Evolutionary conservation across 1,140 invertebrate species (phyloP).

Genomic region (Tetramorium alpestre): DNA sequence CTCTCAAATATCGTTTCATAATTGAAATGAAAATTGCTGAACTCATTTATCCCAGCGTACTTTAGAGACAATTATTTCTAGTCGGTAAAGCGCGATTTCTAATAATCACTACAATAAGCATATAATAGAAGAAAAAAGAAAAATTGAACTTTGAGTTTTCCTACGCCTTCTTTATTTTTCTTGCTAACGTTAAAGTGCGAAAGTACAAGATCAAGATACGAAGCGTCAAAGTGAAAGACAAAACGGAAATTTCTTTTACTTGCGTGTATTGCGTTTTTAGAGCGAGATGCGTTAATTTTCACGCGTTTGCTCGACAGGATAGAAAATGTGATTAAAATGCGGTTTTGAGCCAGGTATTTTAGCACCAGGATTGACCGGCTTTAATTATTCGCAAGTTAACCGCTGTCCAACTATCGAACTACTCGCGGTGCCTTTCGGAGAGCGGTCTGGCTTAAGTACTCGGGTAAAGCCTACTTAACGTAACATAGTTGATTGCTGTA

Average conservation of each 20-base stretch:
- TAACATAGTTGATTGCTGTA: slow-evolving; percentile 40
- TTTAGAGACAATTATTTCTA: not conserved
- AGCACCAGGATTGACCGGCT: not conserved
- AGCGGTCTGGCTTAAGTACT: slow-evolving; percentile 22
- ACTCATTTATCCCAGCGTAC: not conserved
- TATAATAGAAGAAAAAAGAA: not conserved
- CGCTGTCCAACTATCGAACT: slow-evolving; percentile 34
- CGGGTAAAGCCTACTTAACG: slow-evolving; percentile 44
- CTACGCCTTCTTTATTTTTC: not conserved
- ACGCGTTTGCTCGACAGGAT: not conserved
- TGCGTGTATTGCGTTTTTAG: not conserved
- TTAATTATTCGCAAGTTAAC: slow-evolving; percentile 45
- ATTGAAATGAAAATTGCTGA: not conserved
- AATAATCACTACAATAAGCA: not conserved
- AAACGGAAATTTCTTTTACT: not conserved
- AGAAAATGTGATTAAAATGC: slow-evolving; percentile 14
- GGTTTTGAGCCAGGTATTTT: not conserved
- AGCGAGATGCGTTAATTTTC: not conserved
- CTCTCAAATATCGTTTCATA: not conserved
- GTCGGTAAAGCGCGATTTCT: not conserved
- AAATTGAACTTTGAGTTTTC: not conserved
- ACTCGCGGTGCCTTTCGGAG: slow-evolving; percentile 16
- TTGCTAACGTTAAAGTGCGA: not conserved
- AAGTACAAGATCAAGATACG: not conserved
- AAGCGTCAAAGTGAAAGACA: not conserved